Base-by-base conservation (phyloP, 2,113 vertebrate genomes). In the Excalfactoria chinensis region DNA sequence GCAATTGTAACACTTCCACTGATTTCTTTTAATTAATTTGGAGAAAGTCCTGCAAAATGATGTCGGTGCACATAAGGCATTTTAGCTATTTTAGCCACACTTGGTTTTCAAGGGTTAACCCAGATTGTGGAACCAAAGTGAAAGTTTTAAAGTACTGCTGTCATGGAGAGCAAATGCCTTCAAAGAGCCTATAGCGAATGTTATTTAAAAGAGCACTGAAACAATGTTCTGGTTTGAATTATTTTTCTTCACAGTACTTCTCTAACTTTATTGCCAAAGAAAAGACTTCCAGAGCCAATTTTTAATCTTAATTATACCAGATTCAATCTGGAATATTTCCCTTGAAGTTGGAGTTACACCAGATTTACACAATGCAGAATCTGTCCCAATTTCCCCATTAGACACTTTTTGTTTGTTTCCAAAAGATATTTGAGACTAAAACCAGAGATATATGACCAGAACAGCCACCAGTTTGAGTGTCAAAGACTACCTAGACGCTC, bases 61-160 rank as follows among this genome's bases (percentile, higher is more conserved):
- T 19, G 26, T 55, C 87, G 73, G 37, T 70, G 32, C 26, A 69
- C 1, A 3, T 34, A 73, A 32, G 0, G 1, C 68, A 92, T 71
- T 91, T 91, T 44, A 93, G 94, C 56, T 64, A 92, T 71, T 91
- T 91, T 44, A 93, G 94, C 56, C 84, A 76, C n/a, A 93, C 37
- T 87, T 93, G 59, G 13, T 66, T 83, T 67, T 92, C 86, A 95
- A 94, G 95, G 92, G 95, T 97, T 95, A 94, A 95, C 60, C 93
- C 86, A n/a, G 68, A 91, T 73, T 75, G 34, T 68, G 71, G 88
- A 97, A 91, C 71, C 82, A 77, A 95, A 96, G 89, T 89, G 94
- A 97, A 95, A 96, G 92, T 96, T 96, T 97, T 90, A 95, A 91
- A 96, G 89, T 62, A 79, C 46, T 82, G 40, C 68, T 84, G 60